phyloP scores from a whole-genome alignment of 2,888 invertebrate genomes.

The Biston stratarius region DNA sequence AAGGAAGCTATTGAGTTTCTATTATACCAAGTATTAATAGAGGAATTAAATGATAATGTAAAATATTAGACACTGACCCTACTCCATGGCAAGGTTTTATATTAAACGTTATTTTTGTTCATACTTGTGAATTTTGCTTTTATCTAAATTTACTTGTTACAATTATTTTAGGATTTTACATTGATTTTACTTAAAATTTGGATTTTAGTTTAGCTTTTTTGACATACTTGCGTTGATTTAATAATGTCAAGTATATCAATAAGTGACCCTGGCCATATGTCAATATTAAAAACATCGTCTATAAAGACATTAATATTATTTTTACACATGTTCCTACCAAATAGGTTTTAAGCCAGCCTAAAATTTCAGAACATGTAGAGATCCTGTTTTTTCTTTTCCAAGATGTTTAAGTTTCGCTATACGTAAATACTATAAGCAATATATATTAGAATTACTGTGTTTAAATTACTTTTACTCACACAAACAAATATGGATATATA shows the following conservation, averaged over 20 bases:
- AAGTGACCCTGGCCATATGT: neutral
- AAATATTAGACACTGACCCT: conserved; percentile 35
- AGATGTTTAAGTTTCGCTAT: too few relatives aligned
- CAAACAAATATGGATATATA: neutral
- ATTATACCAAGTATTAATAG: neutral
- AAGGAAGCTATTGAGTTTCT: too few relatives aligned
- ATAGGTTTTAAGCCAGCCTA: neutral
- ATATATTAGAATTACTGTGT: too few relatives aligned
- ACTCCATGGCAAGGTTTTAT: conserved; percentile 48
- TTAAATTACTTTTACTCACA: too few relatives aligned
- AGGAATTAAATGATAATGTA: neutral
- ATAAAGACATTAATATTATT: neutral
- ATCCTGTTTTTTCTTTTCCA: neutral
- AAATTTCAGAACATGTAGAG: neutral
- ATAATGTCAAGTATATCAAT: neutral
- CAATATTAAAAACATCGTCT: neutral
- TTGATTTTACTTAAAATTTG: conserved; percentile 5
- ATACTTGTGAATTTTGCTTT: conserved; percentile 39
- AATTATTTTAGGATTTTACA: conserved; percentile 11
- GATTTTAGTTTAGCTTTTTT: conserved; percentile 2
- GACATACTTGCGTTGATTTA: neutral
- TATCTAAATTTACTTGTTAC: conserved; percentile 1
- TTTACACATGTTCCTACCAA: neutral
- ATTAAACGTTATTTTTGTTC: conserved; percentile 22
- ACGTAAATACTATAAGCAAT: too few relatives aligned